Evolutionary conservation across 2,797 vertebrate species (phyloP).

Genomic region (Toxotes lorentzi): DNA sequence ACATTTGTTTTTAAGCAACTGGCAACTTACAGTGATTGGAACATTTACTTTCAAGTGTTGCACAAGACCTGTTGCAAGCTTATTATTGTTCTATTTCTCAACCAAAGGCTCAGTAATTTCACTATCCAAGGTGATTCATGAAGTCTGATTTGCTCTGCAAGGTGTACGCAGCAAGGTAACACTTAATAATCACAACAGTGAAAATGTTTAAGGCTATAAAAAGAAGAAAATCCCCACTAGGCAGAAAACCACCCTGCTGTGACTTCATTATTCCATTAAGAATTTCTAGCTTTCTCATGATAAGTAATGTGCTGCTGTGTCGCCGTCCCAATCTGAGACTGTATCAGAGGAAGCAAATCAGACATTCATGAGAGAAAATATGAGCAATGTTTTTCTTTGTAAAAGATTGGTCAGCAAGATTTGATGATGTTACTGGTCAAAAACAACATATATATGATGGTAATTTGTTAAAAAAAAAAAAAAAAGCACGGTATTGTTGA

Average conservation of each 20-base stretch:
- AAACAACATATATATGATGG: background rate
- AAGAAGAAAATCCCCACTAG: background rate
- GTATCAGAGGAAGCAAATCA: background rate
- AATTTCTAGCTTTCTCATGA: slow-evolving; percentile 1
- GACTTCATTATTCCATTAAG: slow-evolving; percentile 3
- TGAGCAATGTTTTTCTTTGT: background rate
- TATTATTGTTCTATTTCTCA: background rate
- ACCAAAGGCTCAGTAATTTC: background rate
- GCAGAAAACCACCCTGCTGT: background rate
- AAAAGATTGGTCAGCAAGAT: background rate
- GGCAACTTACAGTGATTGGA: background rate
- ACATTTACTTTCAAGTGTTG: background rate
- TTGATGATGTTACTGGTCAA: background rate
- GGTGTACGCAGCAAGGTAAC: slow-evolving; percentile 11
- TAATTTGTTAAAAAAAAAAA: too few relatives aligned
- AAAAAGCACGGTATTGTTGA: too few relatives aligned
- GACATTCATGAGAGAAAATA: background rate
- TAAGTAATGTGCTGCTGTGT: background rate
- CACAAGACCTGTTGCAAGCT: background rate
- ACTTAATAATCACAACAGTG: slow-evolving; percentile 10
- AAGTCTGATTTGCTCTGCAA: slow-evolving; percentile 23
- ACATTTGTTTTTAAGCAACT: background rate
- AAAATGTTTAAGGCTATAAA: background rate
- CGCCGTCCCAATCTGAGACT: slow-evolving; percentile 7
- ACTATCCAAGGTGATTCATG: background rate